Base-by-base conservation (phyloP, 2,797 vertebrate genomes). In the Rhinoraja longicauda region DNA sequence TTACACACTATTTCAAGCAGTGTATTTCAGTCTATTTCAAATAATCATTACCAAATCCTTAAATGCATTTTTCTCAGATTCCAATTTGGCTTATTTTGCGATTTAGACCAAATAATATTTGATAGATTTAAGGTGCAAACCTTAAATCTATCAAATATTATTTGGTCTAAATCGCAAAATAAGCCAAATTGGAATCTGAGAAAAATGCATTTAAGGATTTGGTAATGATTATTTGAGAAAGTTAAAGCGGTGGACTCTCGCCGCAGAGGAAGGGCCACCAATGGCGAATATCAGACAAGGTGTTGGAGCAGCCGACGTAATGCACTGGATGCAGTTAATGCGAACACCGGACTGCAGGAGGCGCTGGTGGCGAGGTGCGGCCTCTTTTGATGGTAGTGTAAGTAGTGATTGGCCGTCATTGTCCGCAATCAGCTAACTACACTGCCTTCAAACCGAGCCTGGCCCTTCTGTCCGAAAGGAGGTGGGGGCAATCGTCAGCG, bases 401-500 rank as follows among this genome's bases (percentile, higher is more conserved):
- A 95, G 96, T 96, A 98, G 97, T 98, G 98, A 98, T 98, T 98
- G 97, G 73, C 94, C 86, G 21, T 8, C 0, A 15, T 1, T 93
- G 79, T 24, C 76, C 94, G 97, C 97, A 98, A 98, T 98, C 98
- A 97, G 96, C 96, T 98, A 98, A 98, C 96, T 96, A 96, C 98
- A 98, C 98, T 99, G 98, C 98, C 98, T 98, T 94, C 97, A 98
- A 97, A 97, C 96, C 97, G 96, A 97, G 97, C 95, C 97, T 93
- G 78, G n/a, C 19, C n/a, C 32, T 45, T 6, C 45, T 7, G 26
- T 32, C 29, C 17, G 4, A 21, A 21, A 32, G n/a, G 75, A 6
- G 4, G 53, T 9, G 78, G 0, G 21, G 7, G 78, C 39, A 10
- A 26, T 53, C 0, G 24, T 53, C 45, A 82, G 7, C 62, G 64